Percentiles rank a stretch among this genome's conserved stretches.
Conservation (phyloP, 1,140 invertebrate species). For the Zeugodacus cucurbitae region DNA sequence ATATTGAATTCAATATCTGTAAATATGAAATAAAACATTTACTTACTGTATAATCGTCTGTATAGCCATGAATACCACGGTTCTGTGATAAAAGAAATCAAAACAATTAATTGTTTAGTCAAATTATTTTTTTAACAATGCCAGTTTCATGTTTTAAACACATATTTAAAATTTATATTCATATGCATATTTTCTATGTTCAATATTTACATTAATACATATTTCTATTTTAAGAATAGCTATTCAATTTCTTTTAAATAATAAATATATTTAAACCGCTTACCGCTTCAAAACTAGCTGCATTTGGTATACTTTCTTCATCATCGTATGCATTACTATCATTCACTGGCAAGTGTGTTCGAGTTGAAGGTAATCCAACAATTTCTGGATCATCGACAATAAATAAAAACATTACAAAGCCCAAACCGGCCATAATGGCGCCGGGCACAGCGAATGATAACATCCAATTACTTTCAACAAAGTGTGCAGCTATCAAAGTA, state of each 20-base stretch:
- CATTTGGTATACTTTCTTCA: slow-evolving; percentile 35
- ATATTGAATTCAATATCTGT: no score
- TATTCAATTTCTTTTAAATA: no score
- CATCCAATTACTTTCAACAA: slow-evolving; percentile 89
- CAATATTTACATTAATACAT: no score
- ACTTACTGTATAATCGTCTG: slow-evolving; percentile 42
- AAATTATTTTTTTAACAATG: no score
- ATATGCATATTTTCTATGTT: no score
- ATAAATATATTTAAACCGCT: slow-evolving; percentile 46
- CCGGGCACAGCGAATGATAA: slow-evolving; percentile 93
- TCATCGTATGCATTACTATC: neutral
- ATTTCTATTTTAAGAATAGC: no score
- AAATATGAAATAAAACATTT: slow-evolving; percentile 31
- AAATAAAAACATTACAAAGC: slow-evolving; percentile 88
- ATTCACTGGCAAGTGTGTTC: neutral
- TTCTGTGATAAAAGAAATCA: slow-evolving; percentile 8
- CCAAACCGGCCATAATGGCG: slow-evolving; percentile 81
- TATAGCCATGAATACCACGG: slow-evolving; percentile 35
- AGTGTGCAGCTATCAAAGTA: slow-evolving; percentile 83
- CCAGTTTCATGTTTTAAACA: no score
- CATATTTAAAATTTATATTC: no score
- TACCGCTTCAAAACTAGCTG: slow-evolving; percentile 52
- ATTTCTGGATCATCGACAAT: slow-evolving; percentile 82
- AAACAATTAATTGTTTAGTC: neutral
- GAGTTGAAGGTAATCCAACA: slow-evolving; percentile 71